phyloP scores from a whole-genome alignment of 2,113 vertebrate species.

The Nerophis ophidion region DNA sequence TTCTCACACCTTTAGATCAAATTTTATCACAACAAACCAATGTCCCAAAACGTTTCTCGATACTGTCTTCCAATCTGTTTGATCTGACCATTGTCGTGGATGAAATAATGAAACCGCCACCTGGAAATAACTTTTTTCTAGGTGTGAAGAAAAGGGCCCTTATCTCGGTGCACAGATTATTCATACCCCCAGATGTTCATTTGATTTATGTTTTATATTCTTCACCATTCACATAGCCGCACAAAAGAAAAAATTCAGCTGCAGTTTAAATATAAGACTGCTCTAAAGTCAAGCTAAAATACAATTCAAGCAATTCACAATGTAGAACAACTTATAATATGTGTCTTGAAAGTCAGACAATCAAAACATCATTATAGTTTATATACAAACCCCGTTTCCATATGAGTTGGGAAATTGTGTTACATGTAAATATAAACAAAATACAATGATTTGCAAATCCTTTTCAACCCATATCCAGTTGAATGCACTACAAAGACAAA shows the following conservation, averaged over 20 bases:
- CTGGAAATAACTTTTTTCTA: conserved; percentile 11
- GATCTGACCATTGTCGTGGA: conserved; percentile 9
- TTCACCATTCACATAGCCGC: too few relatives aligned
- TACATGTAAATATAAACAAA: too few relatives aligned
- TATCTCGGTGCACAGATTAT: conserved; percentile 35
- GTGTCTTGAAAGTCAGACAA: conserved; percentile 11
- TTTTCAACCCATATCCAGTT: too few relatives aligned
- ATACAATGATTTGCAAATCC: too few relatives aligned
- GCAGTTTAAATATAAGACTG: not conserved
- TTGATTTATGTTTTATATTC: not conserved
- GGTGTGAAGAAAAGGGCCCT: conserved; percentile 21
- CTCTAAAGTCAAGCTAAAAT: conserved; percentile 17
- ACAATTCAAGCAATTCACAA: conserved; percentile 6
- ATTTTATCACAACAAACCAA: not conserved
- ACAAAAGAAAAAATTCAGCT: too few relatives aligned
- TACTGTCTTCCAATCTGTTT: not conserved
- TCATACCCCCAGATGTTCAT: conserved; percentile 22
- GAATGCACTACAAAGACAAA: too few relatives aligned
- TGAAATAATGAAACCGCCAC: conserved; percentile 10
- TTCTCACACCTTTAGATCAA: not conserved
- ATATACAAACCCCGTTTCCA: too few relatives aligned
- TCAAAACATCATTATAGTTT: too few relatives aligned
- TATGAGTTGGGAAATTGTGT: too few relatives aligned
- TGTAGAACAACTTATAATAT: not conserved
- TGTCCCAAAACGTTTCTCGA: not conserved